Conservation (phyloP, 1,140 invertebrate species). For the Hydropsyche tenuis region DNA sequence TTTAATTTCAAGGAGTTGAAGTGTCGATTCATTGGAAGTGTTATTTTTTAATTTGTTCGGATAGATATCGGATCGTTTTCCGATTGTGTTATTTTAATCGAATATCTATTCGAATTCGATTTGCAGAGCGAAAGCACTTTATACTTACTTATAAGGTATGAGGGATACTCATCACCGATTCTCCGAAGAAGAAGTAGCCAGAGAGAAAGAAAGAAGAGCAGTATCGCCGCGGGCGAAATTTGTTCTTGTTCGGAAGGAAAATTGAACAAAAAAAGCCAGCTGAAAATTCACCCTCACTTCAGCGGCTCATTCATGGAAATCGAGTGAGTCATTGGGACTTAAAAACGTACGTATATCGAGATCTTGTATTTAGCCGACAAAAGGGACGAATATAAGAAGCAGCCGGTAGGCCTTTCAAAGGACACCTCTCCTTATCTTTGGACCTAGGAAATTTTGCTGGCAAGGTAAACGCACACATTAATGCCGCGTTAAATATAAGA, state of each 20-base stretch:
- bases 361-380: constrained; percentile 32
- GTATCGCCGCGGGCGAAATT: constrained; percentile 4
- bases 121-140: neutral
- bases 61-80: neutral
- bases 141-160: neutral
- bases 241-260: constrained; percentile 24
- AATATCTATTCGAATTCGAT: neutral
- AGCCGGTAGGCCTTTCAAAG: constrained; percentile 23
- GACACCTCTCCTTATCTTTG: constrained; percentile 9
- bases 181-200: neutral
- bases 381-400: constrained; percentile 29
- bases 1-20: no score
- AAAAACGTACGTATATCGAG: constrained; percentile 33
- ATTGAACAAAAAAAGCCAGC: neutral
- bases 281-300: neutral
- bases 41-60: no score
- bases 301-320: constrained; percentile 29
- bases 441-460: neutral
- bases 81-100: constrained; percentile 10
- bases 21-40: no score
- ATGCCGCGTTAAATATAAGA: constrained; percentile 22
- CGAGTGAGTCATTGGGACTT: constrained; percentile 32
- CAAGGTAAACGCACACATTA: constrained; percentile 27
- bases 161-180: neutral
- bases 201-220: neutral